Base-by-base conservation (phyloP, 1,140 invertebrate species). In the Drosophila elegans region DNA sequence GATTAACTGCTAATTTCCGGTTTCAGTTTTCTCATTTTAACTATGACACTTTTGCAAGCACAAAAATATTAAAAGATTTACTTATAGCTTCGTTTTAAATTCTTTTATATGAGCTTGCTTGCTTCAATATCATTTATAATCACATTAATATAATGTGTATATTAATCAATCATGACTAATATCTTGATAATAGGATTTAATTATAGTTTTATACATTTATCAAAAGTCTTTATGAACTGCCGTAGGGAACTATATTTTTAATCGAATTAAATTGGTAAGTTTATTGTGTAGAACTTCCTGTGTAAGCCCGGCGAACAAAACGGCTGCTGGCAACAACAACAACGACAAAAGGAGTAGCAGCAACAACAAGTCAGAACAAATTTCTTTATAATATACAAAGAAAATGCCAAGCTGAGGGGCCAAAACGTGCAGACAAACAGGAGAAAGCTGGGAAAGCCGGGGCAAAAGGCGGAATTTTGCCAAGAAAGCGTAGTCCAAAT, bases 381-480 rank as follows among this genome's bases (percentile, higher is more conserved):
- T 86, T 88, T 86, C 82, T 86, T 86, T 88, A 88, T 86, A 86
- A 86, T 86, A 88, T 86, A 88, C 82, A 86, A 86, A 86, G 82
- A 79, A 88, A 86, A 83, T 83, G 79, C 82, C 82, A 66, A 68
- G 75, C 82, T 68, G 69, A 76, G 74, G 79, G 62, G 71, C 55
- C 49, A 49, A 29, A 74, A 51, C 52, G 51, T 46, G 46, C 54
- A 63, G 69, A 57, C 71, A 69, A 60, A 60, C 53, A 46, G 38
- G 60, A 21, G 34, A 29, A 27, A 38, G 44, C 38, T n/a, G 13
- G 16, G 21, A 12, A 10, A 11, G 36, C 45, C 2, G 45, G 36
- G 45, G 12, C n/a, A 38, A 38, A 34, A 34, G 49, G 42, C 62
- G 63, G 34, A 45, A 13, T 29, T 69, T 48, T 13, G 29, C 44